Evolutionary conservation across 2,888 invertebrate species (phyloP).

Genomic region (Pseudococcus longispinus): DNA sequence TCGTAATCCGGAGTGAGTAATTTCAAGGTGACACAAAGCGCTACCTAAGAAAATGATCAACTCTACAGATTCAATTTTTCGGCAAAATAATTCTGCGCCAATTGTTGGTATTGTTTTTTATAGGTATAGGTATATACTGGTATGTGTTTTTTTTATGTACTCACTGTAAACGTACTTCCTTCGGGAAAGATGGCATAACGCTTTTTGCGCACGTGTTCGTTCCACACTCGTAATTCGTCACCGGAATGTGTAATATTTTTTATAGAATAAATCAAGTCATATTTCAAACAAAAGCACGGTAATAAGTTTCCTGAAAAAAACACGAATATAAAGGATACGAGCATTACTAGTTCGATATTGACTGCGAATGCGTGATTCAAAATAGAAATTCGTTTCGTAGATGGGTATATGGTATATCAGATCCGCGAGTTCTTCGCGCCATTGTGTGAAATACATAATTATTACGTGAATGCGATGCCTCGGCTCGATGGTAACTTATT

Average conservation of each 20-base stretch:
- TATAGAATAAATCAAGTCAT: conserved; percentile 7
- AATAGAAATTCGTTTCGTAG: background rate
- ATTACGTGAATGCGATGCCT: background rate
- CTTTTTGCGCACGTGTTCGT: conserved; percentile 57
- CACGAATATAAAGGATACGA: conserved; percentile 19
- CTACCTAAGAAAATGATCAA: conserved; percentile 43
- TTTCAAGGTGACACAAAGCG: conserved; percentile 58
- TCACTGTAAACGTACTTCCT: conserved; percentile 60
- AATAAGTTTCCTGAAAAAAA: conserved; percentile 47
- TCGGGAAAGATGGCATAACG: conserved; percentile 60
- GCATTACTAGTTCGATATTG: background rate
- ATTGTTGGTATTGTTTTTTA: background rate
- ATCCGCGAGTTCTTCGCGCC: background rate
- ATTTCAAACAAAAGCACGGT: conserved; percentile 2
- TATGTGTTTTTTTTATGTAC: conserved; percentile 41
- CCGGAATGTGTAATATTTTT: conserved; percentile 29
- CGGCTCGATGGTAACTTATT: no score
- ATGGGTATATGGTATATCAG: background rate
- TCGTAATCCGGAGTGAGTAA: conserved; percentile 58
- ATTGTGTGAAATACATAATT: background rate
- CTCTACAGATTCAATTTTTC: background rate
- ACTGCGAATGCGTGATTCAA: background rate
- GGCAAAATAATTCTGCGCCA: background rate
- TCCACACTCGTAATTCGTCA: conserved; percentile 48
- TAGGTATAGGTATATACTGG: background rate